Conservation (phyloP, 2,888 invertebrate species). For the Criorhina ranunculi region DNA sequence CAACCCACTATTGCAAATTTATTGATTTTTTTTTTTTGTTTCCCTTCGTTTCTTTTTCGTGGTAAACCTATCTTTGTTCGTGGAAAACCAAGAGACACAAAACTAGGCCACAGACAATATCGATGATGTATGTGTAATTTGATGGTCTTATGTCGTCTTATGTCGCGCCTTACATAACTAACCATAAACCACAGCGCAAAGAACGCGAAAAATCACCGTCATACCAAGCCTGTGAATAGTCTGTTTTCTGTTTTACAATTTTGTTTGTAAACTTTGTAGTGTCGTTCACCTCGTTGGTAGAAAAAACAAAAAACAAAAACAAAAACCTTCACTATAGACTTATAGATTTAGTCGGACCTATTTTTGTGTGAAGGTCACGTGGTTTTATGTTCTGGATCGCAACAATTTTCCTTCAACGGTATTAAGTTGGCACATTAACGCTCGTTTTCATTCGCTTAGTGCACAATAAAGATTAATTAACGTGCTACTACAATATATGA, state of each 20-base stretch:
- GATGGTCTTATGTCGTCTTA: slow-evolving; percentile 35
- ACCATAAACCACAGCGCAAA: background rate
- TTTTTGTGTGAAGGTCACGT: slow-evolving; percentile 13
- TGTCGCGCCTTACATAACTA: slow-evolving; percentile 21
- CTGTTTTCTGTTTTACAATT: slow-evolving; percentile 12
- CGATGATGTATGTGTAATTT: slow-evolving; percentile 15
- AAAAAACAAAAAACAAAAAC: too few species aligned
- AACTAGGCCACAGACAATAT: slow-evolving; percentile 55
- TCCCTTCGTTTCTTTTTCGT: background rate
- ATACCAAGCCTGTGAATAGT: background rate
- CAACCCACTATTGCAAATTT: slow-evolving; percentile 30
- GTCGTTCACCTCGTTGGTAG: slow-evolving; percentile 24
- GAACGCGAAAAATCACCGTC: too few species aligned
- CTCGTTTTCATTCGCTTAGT: slow-evolving; percentile 26
- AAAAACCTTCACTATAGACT: background rate
- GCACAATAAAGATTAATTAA: slow-evolving; percentile 21
- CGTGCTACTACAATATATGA: background rate
- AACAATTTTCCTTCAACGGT: background rate
- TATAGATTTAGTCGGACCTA: background rate
- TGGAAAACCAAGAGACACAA: slow-evolving; percentile 22
- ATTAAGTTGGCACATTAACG: background rate
- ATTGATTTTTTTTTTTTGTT: slow-evolving; percentile 42
- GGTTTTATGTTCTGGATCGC: too few species aligned
- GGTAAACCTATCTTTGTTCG: slow-evolving; percentile 21
- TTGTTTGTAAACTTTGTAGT: slow-evolving; percentile 8